Evolutionary conservation across 2,113 vertebrate genomes (phyloP).

Genomic region (Dolichallabes microphthalmus): DNA sequence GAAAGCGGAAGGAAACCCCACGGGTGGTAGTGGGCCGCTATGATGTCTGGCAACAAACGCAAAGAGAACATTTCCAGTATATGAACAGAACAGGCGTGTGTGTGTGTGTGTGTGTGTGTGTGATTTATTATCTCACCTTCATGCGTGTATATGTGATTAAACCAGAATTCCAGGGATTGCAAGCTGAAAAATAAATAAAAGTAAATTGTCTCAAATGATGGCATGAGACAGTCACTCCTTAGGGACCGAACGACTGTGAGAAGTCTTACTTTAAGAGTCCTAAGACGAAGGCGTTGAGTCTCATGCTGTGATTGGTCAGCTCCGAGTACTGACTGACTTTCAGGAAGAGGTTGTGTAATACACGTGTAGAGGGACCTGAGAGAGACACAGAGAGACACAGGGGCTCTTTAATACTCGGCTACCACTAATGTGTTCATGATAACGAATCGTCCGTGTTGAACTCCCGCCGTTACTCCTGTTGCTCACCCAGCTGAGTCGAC

Average conservation of each 20-base stretch:
- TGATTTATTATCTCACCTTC: conserved; percentile 78
- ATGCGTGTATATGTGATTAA: conserved; percentile 90
- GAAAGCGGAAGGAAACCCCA: conserved; percentile 89
- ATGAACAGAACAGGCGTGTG: not conserved
- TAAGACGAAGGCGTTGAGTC: conserved; percentile 94
- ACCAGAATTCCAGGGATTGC: conserved; percentile 95
- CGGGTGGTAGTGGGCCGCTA: conserved; percentile 85
- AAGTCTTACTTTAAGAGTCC: conserved; percentile 93
- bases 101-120: not conserved
- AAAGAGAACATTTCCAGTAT: not conserved
- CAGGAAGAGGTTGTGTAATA: conserved; percentile 84
- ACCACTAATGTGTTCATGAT: not conserved
- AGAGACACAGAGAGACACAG: not conserved
- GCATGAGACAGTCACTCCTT: not conserved
- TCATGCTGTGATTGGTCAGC: conserved; percentile 88
- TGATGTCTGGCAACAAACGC: conserved; percentile 75
- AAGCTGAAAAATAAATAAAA: too few relatives aligned
- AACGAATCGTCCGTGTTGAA: not conserved
- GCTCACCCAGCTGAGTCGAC: conserved; percentile 86
- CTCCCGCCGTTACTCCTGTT: not conserved
- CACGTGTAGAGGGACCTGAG: conserved; percentile 89
- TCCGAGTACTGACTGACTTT: conserved; percentile 91
- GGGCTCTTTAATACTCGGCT: not conserved
- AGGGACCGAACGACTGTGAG: not conserved
- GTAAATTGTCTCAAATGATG: not conserved